Conservation (phyloP, 1,140 invertebrate species). For the Drosophila seguyi region DNA sequence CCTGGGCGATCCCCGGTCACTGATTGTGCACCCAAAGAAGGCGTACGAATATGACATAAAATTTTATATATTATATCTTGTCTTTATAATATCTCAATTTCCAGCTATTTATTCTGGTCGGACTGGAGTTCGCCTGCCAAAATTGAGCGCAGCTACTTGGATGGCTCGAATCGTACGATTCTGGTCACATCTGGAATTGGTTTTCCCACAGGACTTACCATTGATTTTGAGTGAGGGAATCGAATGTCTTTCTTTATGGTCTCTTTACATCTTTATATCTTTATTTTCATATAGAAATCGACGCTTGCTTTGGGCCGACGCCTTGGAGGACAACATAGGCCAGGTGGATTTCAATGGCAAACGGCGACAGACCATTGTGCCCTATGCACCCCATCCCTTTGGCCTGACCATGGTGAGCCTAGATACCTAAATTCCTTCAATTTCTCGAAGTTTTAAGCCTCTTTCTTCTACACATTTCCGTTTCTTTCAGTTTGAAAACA, state of each 20-base stretch:
- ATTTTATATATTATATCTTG: neutral
- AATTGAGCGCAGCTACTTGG: slow-evolving; percentile 94
- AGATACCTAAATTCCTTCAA: neutral
- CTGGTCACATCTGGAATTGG: slow-evolving; percentile 92
- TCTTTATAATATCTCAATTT: neutral
- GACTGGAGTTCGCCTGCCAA: slow-evolving; percentile 94
- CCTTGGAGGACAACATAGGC: slow-evolving; percentile 95
- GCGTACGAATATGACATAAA: slow-evolving; percentile 86
- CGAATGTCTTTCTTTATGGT: neutral
- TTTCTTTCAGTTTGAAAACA: slow-evolving; percentile 86
- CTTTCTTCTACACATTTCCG: neutral
- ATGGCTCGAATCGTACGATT: slow-evolving; percentile 91
- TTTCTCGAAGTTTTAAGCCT: neutral
- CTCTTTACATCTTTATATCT: neutral
- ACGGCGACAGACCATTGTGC: slow-evolving; percentile 90
- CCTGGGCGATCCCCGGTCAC: slow-evolving; percentile 91
- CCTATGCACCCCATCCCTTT: slow-evolving; percentile 91
- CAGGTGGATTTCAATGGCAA: slow-evolving; percentile 93
- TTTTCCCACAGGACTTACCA: slow-evolving; percentile 95
- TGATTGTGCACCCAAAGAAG: slow-evolving; percentile 91
- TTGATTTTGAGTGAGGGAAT: slow-evolving; percentile 91
- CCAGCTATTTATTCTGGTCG: slow-evolving; percentile 94
- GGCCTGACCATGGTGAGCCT: slow-evolving; percentile 87
- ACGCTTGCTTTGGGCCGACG: slow-evolving; percentile 92
- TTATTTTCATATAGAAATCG: slow-evolving; percentile 58